Evolutionary conservation across 2,113 vertebrate genomes (phyloP).

Genomic region (Podiceps cristatus): DNA sequence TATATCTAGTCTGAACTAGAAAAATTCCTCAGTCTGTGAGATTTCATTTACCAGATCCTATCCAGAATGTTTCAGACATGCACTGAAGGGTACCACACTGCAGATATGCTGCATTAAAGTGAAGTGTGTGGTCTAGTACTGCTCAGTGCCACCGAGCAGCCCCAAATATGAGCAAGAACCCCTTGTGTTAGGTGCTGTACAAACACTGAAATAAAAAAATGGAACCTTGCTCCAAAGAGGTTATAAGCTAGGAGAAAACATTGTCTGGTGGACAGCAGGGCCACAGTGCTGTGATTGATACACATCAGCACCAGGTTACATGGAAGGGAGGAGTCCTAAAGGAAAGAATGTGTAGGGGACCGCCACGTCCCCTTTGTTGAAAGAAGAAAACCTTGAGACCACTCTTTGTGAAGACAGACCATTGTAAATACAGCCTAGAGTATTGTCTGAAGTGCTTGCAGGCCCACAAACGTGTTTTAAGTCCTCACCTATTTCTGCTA

Average conservation of each 20-base stretch:
- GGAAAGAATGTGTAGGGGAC: not conserved
- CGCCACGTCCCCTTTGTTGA: not conserved
- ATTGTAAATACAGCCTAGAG: not conserved
- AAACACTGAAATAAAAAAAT: not conserved
- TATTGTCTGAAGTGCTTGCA: not conserved
- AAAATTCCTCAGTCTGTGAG: not conserved
- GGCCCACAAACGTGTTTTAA: not conserved
- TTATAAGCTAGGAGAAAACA: not conserved
- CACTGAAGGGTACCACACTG: not conserved
- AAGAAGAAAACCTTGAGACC: accelerated
- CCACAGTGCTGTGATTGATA: not conserved
- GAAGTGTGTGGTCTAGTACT: not conserved
- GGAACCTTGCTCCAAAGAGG: not conserved
- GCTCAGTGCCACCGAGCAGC: not conserved
- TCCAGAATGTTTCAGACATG: not conserved
- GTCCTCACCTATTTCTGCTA: not conserved
- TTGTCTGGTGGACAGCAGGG: not conserved
- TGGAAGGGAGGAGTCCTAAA: not conserved
- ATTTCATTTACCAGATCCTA: not conserved
- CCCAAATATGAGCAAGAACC: not conserved
- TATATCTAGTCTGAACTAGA: not conserved
- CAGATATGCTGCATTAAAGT: not conserved
- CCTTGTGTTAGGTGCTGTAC: not conserved
- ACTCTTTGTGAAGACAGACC: not conserved
- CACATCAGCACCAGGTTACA: not conserved